A percentile compares a stretch with the other conserved stretches of the same genome.
phyloP scores from a whole-genome alignment of 2,113 vertebrate species.

The Poecilia latipinna region DNA sequence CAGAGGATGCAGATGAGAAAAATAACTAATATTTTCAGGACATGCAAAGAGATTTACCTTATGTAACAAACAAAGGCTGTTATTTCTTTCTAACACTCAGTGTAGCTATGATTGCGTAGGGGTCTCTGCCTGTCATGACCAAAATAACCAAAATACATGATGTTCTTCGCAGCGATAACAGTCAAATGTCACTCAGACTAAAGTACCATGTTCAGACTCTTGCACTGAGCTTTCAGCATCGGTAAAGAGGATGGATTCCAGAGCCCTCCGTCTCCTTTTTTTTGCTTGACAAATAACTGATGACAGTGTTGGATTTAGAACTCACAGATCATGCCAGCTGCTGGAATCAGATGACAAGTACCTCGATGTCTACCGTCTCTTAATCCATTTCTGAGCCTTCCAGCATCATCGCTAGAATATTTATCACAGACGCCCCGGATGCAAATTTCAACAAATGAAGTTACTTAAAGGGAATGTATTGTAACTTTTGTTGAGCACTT shows the following conservation, averaged over 20 bases:
- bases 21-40: constrained; percentile 61
- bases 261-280: constrained; percentile 33
- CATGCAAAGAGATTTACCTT: constrained; percentile 52
- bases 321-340: constrained; percentile 67
- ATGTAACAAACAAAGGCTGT: constrained; percentile 46
- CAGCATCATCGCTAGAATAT: constrained; percentile 42
- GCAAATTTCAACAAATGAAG: constrained; percentile 48
- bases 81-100: constrained; percentile 46
- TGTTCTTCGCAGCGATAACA: constrained; percentile 33
- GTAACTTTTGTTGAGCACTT: neutral
- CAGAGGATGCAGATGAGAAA: constrained; percentile 48
- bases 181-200: constrained; percentile 51
- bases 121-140: constrained; percentile 44
- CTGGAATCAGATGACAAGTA: constrained; percentile 58
- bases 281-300: constrained; percentile 59
- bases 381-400: constrained; percentile 47
- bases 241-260: constrained; percentile 26
- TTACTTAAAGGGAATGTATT: constrained; percentile 12
- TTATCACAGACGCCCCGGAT: constrained; percentile 22
- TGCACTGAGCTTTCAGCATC: constrained; percentile 25
- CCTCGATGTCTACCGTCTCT: constrained; percentile 34
- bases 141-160: constrained; percentile 48
- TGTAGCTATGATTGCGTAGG: constrained; percentile 24
- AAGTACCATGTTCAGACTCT: constrained; percentile 37
- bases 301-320: constrained; percentile 65